These are phyloP conservation scores for Nephrotoma flavescens DNA, from an alignment of 2,888 invertebrate species.

Conservation along the genomic window DNA sequence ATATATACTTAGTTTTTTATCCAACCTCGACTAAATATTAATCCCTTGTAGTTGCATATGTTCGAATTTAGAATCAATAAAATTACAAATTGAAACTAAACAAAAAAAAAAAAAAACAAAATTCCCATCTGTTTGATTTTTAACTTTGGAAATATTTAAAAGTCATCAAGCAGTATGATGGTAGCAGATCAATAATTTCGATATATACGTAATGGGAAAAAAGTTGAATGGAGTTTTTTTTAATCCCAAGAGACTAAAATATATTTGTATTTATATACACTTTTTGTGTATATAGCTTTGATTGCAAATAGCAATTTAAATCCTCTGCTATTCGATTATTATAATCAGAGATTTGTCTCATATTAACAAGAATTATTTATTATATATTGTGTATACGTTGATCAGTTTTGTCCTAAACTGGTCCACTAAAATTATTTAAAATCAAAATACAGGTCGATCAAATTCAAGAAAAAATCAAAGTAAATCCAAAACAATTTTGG, in stretches of 20 bases:
- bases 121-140: not conserved
- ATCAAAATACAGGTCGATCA: no score
- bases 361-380: not conserved
- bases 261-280: not conserved
- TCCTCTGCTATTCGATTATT: not conserved
- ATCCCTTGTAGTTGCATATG: not conserved
- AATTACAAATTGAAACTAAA: not conserved
- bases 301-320: not conserved
- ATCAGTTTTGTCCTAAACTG: no score
- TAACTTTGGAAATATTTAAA: not conserved
- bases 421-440: no score
- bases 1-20: not conserved
- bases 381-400: no score
- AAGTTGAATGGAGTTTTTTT: not conserved
- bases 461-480: no score
- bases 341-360: not conserved
- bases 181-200: not conserved
- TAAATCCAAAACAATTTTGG: no score
- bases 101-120: not conserved
- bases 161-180: not conserved
- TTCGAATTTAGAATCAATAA: not conserved
- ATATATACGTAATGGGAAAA: not conserved
- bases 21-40: not conserved
- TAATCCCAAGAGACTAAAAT: not conserved
- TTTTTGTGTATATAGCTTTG: not conserved